Evolutionary conservation across 2,797 vertebrate species (phyloP).

Genomic region (Sphaeramia orbicularis): DNA sequence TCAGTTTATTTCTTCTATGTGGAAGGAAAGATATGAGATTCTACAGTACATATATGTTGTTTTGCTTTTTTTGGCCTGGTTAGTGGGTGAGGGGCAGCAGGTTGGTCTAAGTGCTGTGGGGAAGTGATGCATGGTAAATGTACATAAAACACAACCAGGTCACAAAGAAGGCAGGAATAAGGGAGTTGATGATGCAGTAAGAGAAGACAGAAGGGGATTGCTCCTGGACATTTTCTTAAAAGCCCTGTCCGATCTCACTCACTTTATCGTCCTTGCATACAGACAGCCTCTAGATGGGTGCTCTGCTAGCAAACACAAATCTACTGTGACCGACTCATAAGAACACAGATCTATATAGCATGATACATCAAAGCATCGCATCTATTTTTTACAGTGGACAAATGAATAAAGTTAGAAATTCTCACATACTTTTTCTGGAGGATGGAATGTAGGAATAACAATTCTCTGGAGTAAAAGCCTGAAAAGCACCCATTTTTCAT

Average conservation of each 20-base stretch:
- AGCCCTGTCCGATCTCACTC: conserved; percentile 57
- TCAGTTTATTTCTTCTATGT: neutral
- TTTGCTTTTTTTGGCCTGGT: conserved; percentile 13
- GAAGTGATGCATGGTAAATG: conserved; percentile 81
- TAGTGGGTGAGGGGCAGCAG: conserved; percentile 35
- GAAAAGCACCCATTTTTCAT: too few species aligned
- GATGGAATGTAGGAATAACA: too few species aligned
- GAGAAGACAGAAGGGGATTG: conserved; percentile 61
- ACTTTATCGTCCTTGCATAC: conserved; percentile 46
- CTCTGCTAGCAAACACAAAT: conserved; percentile 11
- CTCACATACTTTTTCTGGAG: too few species aligned
- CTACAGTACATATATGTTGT: conserved; percentile 2
- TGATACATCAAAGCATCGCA: too few species aligned
- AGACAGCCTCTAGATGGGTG: conserved; percentile 15
- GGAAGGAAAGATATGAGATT: conserved; percentile 1
- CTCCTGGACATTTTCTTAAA: conserved; percentile 77
- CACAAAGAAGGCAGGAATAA: conserved; percentile 71
- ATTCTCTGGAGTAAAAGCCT: too few species aligned
- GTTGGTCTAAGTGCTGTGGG: conserved; percentile 71
- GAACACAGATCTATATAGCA: too few species aligned
- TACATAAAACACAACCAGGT: conserved; percentile 80
- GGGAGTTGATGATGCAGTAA: conserved; percentile 58
- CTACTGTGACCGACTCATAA: neutral
- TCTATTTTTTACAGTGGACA: too few species aligned
- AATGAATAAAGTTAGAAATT: too few species aligned